Evolutionary conservation across 2,888 invertebrate species (phyloP).

Genomic region (Selenia dentaria): DNA sequence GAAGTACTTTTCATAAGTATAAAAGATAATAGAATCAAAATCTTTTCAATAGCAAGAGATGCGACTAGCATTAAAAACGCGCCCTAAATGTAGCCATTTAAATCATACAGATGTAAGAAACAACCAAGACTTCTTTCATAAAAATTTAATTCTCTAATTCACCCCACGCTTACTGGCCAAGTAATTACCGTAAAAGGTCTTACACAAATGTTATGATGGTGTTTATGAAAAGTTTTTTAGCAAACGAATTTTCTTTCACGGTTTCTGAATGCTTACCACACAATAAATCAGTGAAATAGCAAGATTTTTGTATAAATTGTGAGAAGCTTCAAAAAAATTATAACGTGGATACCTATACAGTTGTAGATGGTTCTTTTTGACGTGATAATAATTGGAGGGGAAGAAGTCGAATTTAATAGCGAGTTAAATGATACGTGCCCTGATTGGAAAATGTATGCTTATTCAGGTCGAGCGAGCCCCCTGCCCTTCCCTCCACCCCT

Average conservation of each 20-base stretch:
- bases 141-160: constrained; percentile 78
- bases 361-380: constrained; percentile 59
- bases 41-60: no score
- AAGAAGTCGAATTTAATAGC: constrained; percentile 84
- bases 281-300: constrained; percentile 57
- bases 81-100: constrained; percentile 32
- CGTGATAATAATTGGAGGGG: constrained; percentile 81
- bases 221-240: constrained; percentile 80
- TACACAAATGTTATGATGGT: constrained; percentile 82
- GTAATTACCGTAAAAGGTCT: constrained; percentile 83
- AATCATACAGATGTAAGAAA: constrained; percentile 59
- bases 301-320: constrained; percentile 23
- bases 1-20: no score
- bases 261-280: constrained; percentile 70
- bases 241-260: constrained; percentile 63
- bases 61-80: not conserved
- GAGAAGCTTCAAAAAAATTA: constrained; percentile 41
- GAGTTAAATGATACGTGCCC: constrained; percentile 84
- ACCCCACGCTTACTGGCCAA: constrained; percentile 59
- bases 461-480: constrained; percentile 76
- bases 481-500: constrained; percentile 40
- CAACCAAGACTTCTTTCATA: constrained; percentile 74
- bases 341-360: constrained; percentile 36
- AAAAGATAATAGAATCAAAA: no score
- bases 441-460: constrained; percentile 85